Evolutionary conservation across 1,140 invertebrate genomes (phyloP).

Genomic region (Lucilia sericata): DNA sequence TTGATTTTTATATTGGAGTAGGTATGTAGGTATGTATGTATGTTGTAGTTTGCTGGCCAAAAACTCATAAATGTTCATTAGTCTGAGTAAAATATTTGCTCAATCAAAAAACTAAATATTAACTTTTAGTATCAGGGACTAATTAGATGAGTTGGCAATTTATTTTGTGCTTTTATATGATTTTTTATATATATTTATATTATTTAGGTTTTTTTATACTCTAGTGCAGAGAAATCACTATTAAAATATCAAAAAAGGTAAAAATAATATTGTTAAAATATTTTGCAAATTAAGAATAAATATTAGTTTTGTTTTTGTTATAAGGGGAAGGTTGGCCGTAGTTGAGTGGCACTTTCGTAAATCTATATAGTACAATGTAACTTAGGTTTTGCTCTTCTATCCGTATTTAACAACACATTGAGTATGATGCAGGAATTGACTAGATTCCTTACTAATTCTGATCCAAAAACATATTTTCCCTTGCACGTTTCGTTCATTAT

Average conservation of each 20-base stretch:
- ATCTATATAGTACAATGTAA: no score
- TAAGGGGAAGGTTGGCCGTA: no score
- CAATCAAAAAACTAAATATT: slow-evolving; percentile 39
- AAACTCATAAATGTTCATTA: slow-evolving; percentile 38
- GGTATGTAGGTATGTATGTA: not conserved
- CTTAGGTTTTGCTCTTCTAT: no score
- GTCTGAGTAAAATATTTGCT: slow-evolving; percentile 40
- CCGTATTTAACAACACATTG: no score
- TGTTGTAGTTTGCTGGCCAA: not conserved
- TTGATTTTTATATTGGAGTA: not conserved
- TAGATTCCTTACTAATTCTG: no score
- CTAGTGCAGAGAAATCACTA: not conserved
- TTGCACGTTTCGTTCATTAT: no score
- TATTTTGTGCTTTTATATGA: not conserved
- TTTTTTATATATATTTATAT: not conserved
- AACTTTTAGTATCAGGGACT: slow-evolving; percentile 38
- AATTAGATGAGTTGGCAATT: slow-evolving; percentile 39
- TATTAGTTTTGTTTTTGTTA: no score
- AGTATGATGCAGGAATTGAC: no score
- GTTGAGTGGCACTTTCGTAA: no score
- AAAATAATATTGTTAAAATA: no score
- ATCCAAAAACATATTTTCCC: no score
- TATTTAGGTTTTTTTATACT: not conserved
- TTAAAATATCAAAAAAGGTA: not conserved
- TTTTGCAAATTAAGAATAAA: no score